These are phyloP conservation scores for Elephas maximus DNA, from an alignment of 2,113 vertebrate species.

Conservation along the genomic window DNA sequence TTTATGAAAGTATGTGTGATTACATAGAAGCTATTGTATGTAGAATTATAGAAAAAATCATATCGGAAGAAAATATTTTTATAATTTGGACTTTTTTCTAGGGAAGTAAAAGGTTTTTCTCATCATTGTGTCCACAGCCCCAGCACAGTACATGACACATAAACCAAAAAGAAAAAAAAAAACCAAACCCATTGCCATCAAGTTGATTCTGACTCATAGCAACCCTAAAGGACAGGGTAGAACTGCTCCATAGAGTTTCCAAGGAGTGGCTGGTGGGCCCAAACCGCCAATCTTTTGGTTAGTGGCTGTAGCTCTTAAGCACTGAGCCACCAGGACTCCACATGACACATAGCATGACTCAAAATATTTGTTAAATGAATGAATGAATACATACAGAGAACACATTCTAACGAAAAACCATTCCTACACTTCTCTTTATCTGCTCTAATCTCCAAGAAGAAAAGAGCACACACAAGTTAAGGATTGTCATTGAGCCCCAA, in stretches of 20 bases:
- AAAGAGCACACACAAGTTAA: conserved; percentile 16
- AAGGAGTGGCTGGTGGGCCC: no score
- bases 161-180: no score
- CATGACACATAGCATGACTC: neutral
- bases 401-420: neutral
- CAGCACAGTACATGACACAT: neutral
- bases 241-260: no score
- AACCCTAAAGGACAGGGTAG: no score
- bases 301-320: no score
- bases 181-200: no score
- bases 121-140: neutral
- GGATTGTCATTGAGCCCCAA: neutral
- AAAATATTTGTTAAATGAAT: conserved; percentile 37
- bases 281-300: no score
- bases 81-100: conserved; percentile 17
- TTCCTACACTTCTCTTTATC: neutral
- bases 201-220: no score
- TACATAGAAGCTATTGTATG: neutral
- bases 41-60: conserved; percentile 10
- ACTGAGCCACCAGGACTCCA: no score
- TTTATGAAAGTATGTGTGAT: conserved; percentile 28
- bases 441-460: conserved; percentile 30
- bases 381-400: neutral
- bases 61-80: conserved; percentile 18
- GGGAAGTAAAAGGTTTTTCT: neutral